Conservation (phyloP, 1,140 invertebrate genomes). For the Drosophila ohnishii region DNA sequence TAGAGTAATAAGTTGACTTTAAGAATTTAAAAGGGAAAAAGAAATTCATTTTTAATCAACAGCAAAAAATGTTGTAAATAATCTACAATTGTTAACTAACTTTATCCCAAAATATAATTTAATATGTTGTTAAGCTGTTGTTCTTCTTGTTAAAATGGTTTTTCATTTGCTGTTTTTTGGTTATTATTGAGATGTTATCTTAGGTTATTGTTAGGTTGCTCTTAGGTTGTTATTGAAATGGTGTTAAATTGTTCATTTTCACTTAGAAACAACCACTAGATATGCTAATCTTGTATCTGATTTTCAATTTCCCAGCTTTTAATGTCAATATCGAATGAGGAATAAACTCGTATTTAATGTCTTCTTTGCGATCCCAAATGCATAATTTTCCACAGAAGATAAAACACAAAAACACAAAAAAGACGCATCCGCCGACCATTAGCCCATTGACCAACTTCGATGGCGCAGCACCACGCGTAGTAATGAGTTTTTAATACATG, state of each 20-base stretch:
- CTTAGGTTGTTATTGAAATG: too few species aligned
- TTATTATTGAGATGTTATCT: background rate
- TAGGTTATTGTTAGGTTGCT: background rate
- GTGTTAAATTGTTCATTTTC: background rate
- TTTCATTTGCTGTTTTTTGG: background rate
- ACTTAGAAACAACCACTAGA: background rate
- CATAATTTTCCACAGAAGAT: constrained; percentile 27
- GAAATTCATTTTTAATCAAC: too few species aligned
- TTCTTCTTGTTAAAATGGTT: too few species aligned
- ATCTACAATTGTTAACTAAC: too few species aligned
- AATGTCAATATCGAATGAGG: background rate
- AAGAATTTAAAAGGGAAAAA: too few species aligned
- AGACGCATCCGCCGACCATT: constrained; percentile 59
- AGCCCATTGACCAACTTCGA: constrained; percentile 76
- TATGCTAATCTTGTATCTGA: background rate
- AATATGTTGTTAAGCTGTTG: too few species aligned
- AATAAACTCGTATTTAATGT: constrained; percentile 1
- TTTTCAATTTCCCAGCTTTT: background rate
- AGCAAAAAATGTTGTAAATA: too few species aligned
- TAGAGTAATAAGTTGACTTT: too few species aligned
- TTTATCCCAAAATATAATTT: too few species aligned
- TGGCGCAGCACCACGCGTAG: constrained; percentile 52
- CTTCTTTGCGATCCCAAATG: constrained; percentile 19
- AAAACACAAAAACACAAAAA: constrained; percentile 4
- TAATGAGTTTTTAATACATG: constrained; percentile 80